A percentile compares a stretch with the other conserved stretches of the same genome.
phyloP scores from a whole-genome alignment of 2,888 invertebrate species.

The Liopterus haemorrhoidalis region DNA sequence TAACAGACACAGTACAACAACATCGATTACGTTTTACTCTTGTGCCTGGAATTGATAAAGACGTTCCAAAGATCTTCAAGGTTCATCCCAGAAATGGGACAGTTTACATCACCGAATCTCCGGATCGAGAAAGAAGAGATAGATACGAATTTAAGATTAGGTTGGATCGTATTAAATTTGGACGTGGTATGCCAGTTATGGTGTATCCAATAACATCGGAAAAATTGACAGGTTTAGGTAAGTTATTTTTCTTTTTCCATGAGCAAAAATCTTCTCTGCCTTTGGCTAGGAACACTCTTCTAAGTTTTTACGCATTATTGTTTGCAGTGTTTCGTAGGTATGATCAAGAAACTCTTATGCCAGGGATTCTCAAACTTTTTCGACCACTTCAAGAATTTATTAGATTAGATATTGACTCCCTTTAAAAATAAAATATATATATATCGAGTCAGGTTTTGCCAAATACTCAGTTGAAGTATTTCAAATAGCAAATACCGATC shows the following conservation, averaged over 20 bases:
- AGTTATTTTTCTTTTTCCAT: too few species aligned
- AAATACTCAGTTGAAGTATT: too few species aligned
- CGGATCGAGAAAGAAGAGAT: conserved; percentile 68
- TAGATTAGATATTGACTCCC: too few species aligned
- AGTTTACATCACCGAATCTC: conserved; percentile 63
- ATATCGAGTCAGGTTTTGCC: too few species aligned
- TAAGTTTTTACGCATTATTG: too few species aligned
- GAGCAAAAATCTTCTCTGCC: conserved; percentile 2
- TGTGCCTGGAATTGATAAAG: conserved; percentile 51
- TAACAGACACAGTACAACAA: conserved; percentile 60
- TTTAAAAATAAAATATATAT: too few species aligned
- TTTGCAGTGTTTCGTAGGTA: too few species aligned
- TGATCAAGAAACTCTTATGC: too few species aligned
- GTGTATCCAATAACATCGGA: conserved; percentile 72
- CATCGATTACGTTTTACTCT: conserved; percentile 63
- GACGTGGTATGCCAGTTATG: conserved; percentile 66
- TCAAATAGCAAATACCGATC: too few species aligned
- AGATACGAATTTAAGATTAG: conserved; percentile 56
- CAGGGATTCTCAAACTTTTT: too few species aligned
- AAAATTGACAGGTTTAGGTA: conserved; percentile 61
- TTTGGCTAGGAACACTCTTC: conserved; percentile 1
- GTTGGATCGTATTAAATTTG: conserved; percentile 51
- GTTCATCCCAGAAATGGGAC: conserved; percentile 73
- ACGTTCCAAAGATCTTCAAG: conserved; percentile 58
- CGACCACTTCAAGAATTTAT: too few species aligned